Base-by-base conservation (phyloP, 1,140 invertebrate genomes). In the Temnothorax curvispinosus region DNA sequence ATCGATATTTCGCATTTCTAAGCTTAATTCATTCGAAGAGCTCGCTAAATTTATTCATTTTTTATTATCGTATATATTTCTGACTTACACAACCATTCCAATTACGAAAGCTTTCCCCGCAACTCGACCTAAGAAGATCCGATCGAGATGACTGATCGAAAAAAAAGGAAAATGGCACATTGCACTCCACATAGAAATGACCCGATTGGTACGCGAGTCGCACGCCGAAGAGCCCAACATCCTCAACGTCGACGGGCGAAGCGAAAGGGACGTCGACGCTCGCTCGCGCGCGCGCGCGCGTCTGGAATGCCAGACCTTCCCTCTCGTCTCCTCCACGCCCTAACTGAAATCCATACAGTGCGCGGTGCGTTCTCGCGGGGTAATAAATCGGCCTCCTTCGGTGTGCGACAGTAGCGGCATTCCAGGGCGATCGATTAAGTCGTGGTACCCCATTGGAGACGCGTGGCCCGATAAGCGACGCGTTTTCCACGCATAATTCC, bases 391-490 rank as follows among this genome's bases (percentile, higher is more conserved):
- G 76, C 21, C 74, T 76, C 54, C 86, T 75, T 41, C 65, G n/a
- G 58, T n/a, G 84, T 32, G n/a, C 87, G 87, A 64, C 86, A 81
- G 86, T 88, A 86, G 85, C 87, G 88, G 77, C 91, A 91, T 91
- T 90, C 87, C 75, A 35, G 67, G 52, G 64, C 88, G 82, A 92
- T 92, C 90, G 91, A 92, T 92, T 91, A 92, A 91, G 87, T 86
- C 86, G 52, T 44, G 76, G 60, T 60, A 27, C 47, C n/a, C n/a
- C 41, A 60, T 60, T 13, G 80, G 78, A 88, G 87, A 71, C 77
- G 75, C 32, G 62, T 50, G 52, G 15, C 35, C 18, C 84, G 77
- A 82, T 78, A 87, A 88, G 71, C 47, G 18, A 7, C 54, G 54
- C 86, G 54, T 87, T 78, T 88, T 88, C 71, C 78, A 56, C 74